These are phyloP conservation scores for Watsonalla cultraria DNA, from an alignment of 2,888 invertebrate species.

Conservation along the genomic window DNA sequence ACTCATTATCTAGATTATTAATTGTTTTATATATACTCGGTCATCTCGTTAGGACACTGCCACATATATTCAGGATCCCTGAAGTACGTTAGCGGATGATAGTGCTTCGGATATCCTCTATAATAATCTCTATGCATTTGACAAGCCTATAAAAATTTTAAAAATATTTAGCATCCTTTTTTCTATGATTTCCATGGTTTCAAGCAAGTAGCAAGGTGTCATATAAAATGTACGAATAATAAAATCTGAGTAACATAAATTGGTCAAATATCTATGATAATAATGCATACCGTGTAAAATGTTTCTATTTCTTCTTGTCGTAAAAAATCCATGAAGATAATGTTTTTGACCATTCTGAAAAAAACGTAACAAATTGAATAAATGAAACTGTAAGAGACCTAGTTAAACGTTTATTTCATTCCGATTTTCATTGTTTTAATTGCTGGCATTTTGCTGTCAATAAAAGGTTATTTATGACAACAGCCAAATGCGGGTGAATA, in stretches of 20 bases:
- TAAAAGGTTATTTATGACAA: background rate
- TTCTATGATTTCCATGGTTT: too few species aligned
- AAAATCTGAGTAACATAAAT: too few species aligned
- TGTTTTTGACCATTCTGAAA: slow-evolving; percentile 45
- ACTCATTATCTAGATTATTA: background rate
- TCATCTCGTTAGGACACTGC: slow-evolving; percentile 75
- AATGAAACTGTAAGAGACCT: too few species aligned
- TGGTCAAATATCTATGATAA: background rate
- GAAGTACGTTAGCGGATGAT: slow-evolving; percentile 78
- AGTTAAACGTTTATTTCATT: too few species aligned
- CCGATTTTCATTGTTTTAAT: too few species aligned
- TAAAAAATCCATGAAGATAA: slow-evolving; percentile 47
- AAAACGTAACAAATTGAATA: background rate
- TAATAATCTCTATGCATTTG: slow-evolving; percentile 80
- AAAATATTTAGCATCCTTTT: background rate
- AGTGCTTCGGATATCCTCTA: slow-evolving; percentile 71
- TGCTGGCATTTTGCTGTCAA: background rate
- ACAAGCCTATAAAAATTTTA: slow-evolving; percentile 50
- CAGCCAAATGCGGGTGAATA: background rate
- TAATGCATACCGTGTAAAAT: slow-evolving; percentile 43
- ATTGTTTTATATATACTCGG: slow-evolving; percentile 32
- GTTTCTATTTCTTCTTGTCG: slow-evolving; percentile 55
- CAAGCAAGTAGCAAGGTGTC: too few species aligned
- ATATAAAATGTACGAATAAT: too few species aligned
- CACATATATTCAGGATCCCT: slow-evolving; percentile 56